These are phyloP conservation scores for Nyctereutes procyonoides DNA, from an alignment of 2,113 vertebrate genomes.

Conservation along the genomic window DNA sequence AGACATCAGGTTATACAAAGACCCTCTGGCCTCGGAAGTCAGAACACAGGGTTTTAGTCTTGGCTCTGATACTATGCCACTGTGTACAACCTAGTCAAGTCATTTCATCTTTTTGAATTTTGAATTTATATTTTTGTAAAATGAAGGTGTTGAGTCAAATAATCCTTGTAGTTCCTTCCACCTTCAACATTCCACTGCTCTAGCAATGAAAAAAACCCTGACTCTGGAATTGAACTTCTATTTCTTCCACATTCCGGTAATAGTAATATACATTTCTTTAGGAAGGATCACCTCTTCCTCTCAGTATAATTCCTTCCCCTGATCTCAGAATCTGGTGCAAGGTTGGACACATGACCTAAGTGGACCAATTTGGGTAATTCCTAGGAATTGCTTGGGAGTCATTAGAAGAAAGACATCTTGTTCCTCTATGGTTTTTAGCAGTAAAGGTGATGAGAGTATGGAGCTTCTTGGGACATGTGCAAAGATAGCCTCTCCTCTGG, in stretches of 20 bases:
- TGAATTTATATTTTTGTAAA: slow-evolving; percentile 3
- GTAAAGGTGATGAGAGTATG: not conserved
- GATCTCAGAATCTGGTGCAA: not conserved
- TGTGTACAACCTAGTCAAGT: not conserved
- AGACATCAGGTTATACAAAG: not conserved
- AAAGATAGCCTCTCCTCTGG: not conserved
- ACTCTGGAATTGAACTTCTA: not conserved
- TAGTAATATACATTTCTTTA: not conserved
- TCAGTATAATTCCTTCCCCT: not conserved
- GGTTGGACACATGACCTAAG: not conserved
- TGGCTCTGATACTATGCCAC: not conserved
- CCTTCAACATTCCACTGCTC: not conserved
- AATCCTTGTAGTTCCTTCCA: not conserved
- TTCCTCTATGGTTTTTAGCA: not conserved
- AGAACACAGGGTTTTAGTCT: not conserved
- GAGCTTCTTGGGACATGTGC: not conserved
- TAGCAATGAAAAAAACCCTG: not conserved
- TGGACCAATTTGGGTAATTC: not conserved
- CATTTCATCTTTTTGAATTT: slow-evolving; percentile 17
- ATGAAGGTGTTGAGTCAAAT: not conserved
- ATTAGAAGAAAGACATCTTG: not conserved
- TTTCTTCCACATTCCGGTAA: not conserved
- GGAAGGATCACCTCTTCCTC: not conserved
- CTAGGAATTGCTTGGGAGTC: not conserved
- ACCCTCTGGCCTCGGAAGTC: not conserved